Evolutionary conservation across 2,888 invertebrate genomes (phyloP), one percentile per base, ranked within the genome.

Genomic region (Ochropleura leucogaster): DNA sequence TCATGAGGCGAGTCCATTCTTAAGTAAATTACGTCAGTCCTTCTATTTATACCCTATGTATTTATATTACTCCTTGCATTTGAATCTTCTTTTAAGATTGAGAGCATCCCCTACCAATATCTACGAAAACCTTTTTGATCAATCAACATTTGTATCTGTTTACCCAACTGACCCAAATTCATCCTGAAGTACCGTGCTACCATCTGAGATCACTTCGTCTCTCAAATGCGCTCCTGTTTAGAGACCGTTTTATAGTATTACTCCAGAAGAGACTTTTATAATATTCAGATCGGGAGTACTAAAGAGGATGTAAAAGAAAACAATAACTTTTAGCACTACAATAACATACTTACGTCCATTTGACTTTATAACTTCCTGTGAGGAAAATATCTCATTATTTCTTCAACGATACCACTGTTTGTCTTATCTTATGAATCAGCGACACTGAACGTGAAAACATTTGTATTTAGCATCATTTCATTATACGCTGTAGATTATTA

Each of bases 141-240:
- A 72, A 76, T 79, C 72, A 57, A 46, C 55, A 71, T 76, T 72
- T 76, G 44, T 79, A 72, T 71, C 14, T 76, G 40, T 72, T 72
- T 63, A 44, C 55, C 18, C 49, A 7, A 63, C 40, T 72, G 62
- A 79, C 72, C 62, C 62, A 55, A 72, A 79, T 71, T 40, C 47
- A 62, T 47, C 30, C 49, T 40, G 8, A 70, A 62, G 55, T 49
- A 62, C 62, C 55, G 18, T 71, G n/a, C 18, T 70, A 63, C 44
- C 49, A 20, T 79, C 53, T 68, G n/a, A 7, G 10, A 62, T 44
- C 30, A 20, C 40, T 57, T 51, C 63, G 14, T 79, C 40, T 80
- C 12, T 9, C 1, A 12, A 72, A 64, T 40, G 4, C 63, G 3
- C 14, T 79, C 44, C 49, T 63, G 40, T 62, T 30, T 18, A 62